A percentile compares a stretch with the other conserved stretches of the same genome.
Conservation (phyloP, 53 echinoderm and acorn worm genomes). For the Mesocentrotus franciscanus region DNA sequence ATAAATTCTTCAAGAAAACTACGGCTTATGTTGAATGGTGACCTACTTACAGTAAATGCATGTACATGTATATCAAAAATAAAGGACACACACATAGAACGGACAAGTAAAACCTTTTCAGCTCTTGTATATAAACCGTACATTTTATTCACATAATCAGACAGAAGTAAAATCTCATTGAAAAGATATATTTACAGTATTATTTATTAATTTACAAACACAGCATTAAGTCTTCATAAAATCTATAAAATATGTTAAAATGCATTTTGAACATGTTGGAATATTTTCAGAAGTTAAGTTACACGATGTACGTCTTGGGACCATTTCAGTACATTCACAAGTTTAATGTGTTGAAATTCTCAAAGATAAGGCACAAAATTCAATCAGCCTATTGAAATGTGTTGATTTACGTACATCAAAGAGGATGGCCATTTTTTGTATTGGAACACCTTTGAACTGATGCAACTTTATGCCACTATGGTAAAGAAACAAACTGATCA, state of each 20-base stretch:
- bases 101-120: not conserved
- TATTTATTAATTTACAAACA: not conserved
- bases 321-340: no score
- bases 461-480: no score
- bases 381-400: no score
- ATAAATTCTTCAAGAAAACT: no score
- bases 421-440: no score
- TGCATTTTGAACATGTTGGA: not conserved
- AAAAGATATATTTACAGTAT: not conserved
- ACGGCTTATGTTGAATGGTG: no score
- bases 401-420: no score
- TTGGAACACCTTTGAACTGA: no score
- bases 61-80: not conserved
- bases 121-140: not conserved
- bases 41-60: no score
- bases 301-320: not conserved
- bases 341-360: no score
- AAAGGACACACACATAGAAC: not conserved
- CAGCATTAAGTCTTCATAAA: not conserved
- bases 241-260: not conserved
- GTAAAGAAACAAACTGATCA: no score
- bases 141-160: conserved; percentile 25
- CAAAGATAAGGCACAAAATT: no score
- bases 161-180: not conserved
- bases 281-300: not conserved